Conservation (phyloP, 2,888 invertebrate species). For the Clusia tigrina region DNA sequence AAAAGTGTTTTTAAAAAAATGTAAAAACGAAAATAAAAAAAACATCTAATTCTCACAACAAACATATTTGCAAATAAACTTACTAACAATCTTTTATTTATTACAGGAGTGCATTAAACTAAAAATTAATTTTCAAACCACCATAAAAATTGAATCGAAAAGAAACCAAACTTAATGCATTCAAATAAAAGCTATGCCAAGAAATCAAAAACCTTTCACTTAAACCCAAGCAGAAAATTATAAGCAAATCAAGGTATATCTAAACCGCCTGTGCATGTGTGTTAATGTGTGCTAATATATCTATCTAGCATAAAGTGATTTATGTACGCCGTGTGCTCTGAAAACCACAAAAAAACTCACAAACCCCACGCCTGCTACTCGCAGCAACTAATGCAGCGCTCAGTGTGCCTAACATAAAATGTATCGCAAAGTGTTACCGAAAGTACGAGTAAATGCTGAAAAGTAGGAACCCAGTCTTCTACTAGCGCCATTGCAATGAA, state of each 20-base stretch:
- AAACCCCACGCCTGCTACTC: conserved; percentile 13
- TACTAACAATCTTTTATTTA: too few relatives aligned
- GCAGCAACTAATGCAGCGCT: not conserved
- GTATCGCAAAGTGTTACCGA: not conserved
- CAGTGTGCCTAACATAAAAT: not conserved
- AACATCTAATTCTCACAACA: too few relatives aligned
- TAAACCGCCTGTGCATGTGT: conserved; percentile 13
- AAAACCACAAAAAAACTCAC: conserved; percentile 17
- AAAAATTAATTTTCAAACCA: not conserved
- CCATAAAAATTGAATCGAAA: not conserved
- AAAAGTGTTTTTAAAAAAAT: not conserved
- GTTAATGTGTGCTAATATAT: conserved; percentile 16
- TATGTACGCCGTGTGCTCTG: conserved; percentile 14
- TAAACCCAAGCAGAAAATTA: conserved; percentile 25
- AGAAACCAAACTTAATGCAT: conserved; percentile 14
- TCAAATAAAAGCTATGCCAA: conserved; percentile 10
- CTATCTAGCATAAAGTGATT: conserved; percentile 18
- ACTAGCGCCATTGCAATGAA: not conserved
- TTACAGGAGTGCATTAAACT: conserved; percentile 15
- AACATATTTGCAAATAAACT: too few relatives aligned
- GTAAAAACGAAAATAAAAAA: conserved; percentile 3
- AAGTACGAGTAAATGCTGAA: conserved; percentile 19
- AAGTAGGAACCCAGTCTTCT: not conserved
- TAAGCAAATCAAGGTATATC: conserved; percentile 43
- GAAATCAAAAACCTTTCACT: conserved; percentile 53